Evolutionary conservation across 2,888 invertebrate genomes (phyloP).

Genomic region (Mimachlamys varia): DNA sequence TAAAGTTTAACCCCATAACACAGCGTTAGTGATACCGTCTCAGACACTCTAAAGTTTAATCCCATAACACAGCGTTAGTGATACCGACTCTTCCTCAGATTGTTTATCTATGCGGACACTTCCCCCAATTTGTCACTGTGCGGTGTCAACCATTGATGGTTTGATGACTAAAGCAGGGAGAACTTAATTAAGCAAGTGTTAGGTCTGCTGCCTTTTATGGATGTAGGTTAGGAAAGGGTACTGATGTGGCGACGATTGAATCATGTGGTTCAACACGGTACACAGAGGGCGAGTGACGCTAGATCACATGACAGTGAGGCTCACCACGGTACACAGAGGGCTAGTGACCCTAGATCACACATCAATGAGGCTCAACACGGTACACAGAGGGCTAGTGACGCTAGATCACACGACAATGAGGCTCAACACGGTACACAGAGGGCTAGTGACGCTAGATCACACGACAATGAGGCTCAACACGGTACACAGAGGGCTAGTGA

Average conservation of each 20-base stretch:
- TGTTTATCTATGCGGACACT: background rate
- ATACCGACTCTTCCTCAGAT: background rate
- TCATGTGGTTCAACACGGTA: background rate
- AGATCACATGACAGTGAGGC: too few relatives aligned
- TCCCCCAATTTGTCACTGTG: background rate
- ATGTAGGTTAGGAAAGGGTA: background rate
- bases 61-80: background rate
- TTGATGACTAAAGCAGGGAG: background rate
- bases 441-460: too few relatives aligned
- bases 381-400: background rate
- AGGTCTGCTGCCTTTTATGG: background rate
- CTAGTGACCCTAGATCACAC: too few relatives aligned
- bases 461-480: too few relatives aligned
- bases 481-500: too few relatives aligned
- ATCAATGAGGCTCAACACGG: too few relatives aligned
- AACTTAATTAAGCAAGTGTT: conserved; percentile 6
- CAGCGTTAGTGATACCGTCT: background rate
- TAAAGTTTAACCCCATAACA: too few relatives aligned
- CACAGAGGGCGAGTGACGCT: background rate
- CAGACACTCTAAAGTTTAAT: too few relatives aligned
- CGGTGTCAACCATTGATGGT: background rate
- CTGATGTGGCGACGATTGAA: background rate
- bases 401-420: too few relatives aligned
- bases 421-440: too few relatives aligned
- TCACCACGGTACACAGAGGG: too few relatives aligned